These are phyloP conservation scores for Ctenopoma multispine DNA, from an alignment of 2,797 vertebrate species.

Conservation along the genomic window DNA sequence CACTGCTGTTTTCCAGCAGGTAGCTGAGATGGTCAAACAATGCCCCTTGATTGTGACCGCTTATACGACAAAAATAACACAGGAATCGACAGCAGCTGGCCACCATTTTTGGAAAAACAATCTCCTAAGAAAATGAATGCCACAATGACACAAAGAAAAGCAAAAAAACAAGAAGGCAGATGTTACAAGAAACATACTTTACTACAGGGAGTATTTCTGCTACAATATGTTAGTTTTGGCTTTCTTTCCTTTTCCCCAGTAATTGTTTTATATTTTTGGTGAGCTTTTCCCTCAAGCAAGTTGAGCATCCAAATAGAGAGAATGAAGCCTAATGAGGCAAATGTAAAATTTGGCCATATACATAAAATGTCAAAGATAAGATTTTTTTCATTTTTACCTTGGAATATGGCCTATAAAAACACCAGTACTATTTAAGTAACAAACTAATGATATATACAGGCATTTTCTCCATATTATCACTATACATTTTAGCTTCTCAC, in stretches of 20 bases:
- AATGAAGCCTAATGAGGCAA: not conserved
- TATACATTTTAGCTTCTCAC: conserved; percentile 69
- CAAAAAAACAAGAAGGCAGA: not conserved
- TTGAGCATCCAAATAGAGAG: not conserved
- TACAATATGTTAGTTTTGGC: not conserved
- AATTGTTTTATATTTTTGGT: not conserved
- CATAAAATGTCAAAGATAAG: no score
- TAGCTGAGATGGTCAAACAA: conserved; percentile 98
- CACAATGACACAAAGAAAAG: not conserved
- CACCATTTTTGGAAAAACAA: conserved; percentile 96
- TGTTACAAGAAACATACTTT: not conserved
- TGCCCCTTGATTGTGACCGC: conserved; percentile 95
- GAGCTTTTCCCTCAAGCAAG: no score
- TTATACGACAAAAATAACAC: conserved; percentile 97
- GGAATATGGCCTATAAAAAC: not conserved
- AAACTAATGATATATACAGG: not conserved
- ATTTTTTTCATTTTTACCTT: not conserved
- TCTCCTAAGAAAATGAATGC: conserved; percentile 84
- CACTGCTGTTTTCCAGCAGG: conserved; percentile 94
- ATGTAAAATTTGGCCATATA: no score
- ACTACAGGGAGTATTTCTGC: not conserved
- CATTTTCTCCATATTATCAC: conserved; percentile 5
- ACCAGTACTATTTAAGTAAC: not conserved
- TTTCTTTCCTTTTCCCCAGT: not conserved
- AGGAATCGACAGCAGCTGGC: conserved; percentile 97